These are phyloP conservation scores for Phortica okadai DNA, from an alignment of 2,888 invertebrate genomes.

Conservation along the genomic window DNA sequence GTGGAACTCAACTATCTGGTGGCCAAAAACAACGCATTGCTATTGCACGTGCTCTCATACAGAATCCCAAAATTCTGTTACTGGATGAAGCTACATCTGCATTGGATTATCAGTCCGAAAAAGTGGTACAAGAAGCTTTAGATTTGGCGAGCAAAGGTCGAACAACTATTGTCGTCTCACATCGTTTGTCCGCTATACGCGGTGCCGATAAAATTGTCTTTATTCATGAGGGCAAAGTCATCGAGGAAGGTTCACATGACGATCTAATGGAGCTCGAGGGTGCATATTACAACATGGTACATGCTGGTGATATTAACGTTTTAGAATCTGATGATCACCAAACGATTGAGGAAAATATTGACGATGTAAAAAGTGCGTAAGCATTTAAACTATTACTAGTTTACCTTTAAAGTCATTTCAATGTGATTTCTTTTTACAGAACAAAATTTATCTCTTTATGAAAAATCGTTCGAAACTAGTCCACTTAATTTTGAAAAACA, in stretches of 20 bases:
- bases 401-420: background rate
- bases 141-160: constrained; percentile 86
- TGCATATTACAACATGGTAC: constrained; percentile 83
- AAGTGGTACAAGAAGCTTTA: constrained; percentile 87
- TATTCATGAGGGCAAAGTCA: constrained; percentile 83
- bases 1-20: constrained; percentile 88
- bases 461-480: constrained; percentile 74
- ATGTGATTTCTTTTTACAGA: constrained; percentile 51
- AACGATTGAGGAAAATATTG: constrained; percentile 53
- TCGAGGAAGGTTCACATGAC: constrained; percentile 86
- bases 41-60: constrained; percentile 88
- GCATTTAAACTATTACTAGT: background rate
- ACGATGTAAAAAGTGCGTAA: constrained; percentile 65
- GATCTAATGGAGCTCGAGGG: constrained; percentile 82
- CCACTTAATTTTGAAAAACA: constrained; percentile 73
- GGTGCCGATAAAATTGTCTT: constrained; percentile 84
- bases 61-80: constrained; percentile 85
- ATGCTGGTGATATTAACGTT: constrained; percentile 73
- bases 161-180: constrained; percentile 87
- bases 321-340: constrained; percentile 54
- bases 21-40: constrained; percentile 92
- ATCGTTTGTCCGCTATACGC: constrained; percentile 84
- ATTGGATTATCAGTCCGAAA: constrained; percentile 88
- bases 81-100: constrained; percentile 92
- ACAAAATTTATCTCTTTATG: constrained; percentile 69